Evolutionary conservation across 2,113 vertebrate genomes (phyloP).

Genomic region (Chaetops frenatus): DNA sequence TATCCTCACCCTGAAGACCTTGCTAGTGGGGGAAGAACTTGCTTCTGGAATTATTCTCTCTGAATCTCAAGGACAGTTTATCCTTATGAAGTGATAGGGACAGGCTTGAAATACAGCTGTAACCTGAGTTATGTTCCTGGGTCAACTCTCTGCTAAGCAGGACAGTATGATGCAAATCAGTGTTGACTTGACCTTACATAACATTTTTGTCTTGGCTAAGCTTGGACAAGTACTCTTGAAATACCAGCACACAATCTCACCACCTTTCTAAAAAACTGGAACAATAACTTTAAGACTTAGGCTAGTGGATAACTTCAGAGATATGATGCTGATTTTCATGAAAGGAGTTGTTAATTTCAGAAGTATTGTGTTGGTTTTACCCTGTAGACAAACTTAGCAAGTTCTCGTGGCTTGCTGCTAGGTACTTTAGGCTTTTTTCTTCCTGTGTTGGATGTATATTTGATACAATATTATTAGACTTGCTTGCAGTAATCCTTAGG

Average conservation of each 20-base stretch:
- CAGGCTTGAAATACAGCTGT: background rate
- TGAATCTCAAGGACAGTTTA: background rate
- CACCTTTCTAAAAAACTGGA: background rate
- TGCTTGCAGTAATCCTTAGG: background rate
- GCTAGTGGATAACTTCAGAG: background rate
- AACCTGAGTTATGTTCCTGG: background rate
- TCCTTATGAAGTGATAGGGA: background rate
- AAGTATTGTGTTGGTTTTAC: background rate
- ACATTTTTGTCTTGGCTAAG: background rate
- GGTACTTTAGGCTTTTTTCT: background rate
- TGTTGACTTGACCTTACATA: conserved; percentile 12
- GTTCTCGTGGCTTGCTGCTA: background rate
- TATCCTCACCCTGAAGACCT: background rate
- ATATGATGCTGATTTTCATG: background rate
- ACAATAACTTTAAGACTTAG: background rate
- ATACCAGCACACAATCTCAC: background rate
- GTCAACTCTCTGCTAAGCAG: background rate
- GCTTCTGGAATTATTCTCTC: background rate
- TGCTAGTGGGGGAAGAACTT: background rate
- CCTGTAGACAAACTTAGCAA: background rate
- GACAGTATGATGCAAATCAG: background rate
- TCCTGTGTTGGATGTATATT: background rate
- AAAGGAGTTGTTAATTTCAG: background rate
- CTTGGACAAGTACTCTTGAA: background rate
- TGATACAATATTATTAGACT: background rate